These are phyloP conservation scores for Drosophila emarginata DNA, from an alignment of 2,888 invertebrate genomes.

Conservation along the genomic window DNA sequence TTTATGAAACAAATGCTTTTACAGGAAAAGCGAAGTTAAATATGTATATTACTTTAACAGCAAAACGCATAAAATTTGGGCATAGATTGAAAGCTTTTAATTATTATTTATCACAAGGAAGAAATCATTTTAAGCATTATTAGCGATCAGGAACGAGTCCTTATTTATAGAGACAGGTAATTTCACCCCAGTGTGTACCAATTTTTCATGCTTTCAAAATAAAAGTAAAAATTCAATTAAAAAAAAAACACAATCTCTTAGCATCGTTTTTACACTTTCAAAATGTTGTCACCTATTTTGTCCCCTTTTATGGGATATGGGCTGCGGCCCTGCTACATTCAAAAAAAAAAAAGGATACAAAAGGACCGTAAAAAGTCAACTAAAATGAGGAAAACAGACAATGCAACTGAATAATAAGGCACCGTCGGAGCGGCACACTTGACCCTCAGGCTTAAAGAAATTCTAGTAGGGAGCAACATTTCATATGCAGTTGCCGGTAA, in stretches of 20 bases:
- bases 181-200: no score
- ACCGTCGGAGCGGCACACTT: slow-evolving; percentile 49
- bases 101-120: slow-evolving; percentile 28
- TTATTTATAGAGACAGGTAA: no score
- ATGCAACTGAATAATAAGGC: slow-evolving; percentile 36
- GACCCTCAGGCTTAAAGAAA: slow-evolving; percentile 51
- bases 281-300: not conserved
- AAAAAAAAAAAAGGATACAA: slow-evolving; percentile 8
- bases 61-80: not conserved
- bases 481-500: slow-evolving; percentile 63
- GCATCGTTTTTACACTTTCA: not conserved
- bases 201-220: no score
- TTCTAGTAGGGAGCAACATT: slow-evolving; percentile 41
- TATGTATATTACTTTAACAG: not conserved
- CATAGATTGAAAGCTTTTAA: slow-evolving; percentile 21
- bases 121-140: no score
- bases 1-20: slow-evolving; percentile 17
- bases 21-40: not conserved
- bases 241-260: no score
- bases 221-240: no score
- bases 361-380: slow-evolving; percentile 39
- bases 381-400: slow-evolving; percentile 34
- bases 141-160: no score
- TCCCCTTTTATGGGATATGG: not conserved
- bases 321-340: not conserved